phyloP scores from a whole-genome alignment of 2,888 invertebrate species.

The Timandra comae region DNA sequence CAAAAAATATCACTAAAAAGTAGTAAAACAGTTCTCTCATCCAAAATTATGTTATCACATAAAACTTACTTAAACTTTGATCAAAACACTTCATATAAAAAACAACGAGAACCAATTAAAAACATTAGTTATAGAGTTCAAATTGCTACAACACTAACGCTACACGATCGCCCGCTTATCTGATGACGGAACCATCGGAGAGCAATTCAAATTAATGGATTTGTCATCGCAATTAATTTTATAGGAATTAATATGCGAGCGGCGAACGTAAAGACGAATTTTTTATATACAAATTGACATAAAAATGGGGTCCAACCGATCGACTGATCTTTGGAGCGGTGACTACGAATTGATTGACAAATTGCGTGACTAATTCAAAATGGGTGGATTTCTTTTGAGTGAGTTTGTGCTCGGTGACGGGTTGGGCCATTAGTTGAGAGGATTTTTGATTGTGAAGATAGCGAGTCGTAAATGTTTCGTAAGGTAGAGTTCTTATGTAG shows the following conservation, averaged over 20 bases:
- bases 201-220: conserved; percentile 71
- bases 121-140: conserved; percentile 19
- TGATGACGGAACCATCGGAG: conserved; percentile 46
- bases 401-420: conserved; percentile 55
- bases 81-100: no score
- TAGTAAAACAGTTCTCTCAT: no score
- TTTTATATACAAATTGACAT: conserved; percentile 65
- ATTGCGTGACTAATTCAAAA: conserved; percentile 75
- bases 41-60: no score
- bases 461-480: no score
- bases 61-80: no score
- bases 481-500: no score
- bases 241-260: conserved; percentile 73
- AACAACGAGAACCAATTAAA: conserved; percentile 22
- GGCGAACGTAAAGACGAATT: conserved; percentile 64
- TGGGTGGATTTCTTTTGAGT: conserved; percentile 73
- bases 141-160: conserved; percentile 22
- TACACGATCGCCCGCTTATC: conserved; percentile 19
- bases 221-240: conserved; percentile 76
- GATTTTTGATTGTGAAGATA: conserved; percentile 9
- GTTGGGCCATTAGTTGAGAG: conserved; percentile 30
- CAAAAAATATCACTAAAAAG: no score
- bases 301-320: conserved; percentile 62
- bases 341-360: conserved; percentile 73
- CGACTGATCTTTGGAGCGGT: conserved; percentile 52